A percentile compares a stretch with the other conserved stretches of the same genome.
Conservation (phyloP, 23 tunicate genomes). For the Styela clava region DNA sequence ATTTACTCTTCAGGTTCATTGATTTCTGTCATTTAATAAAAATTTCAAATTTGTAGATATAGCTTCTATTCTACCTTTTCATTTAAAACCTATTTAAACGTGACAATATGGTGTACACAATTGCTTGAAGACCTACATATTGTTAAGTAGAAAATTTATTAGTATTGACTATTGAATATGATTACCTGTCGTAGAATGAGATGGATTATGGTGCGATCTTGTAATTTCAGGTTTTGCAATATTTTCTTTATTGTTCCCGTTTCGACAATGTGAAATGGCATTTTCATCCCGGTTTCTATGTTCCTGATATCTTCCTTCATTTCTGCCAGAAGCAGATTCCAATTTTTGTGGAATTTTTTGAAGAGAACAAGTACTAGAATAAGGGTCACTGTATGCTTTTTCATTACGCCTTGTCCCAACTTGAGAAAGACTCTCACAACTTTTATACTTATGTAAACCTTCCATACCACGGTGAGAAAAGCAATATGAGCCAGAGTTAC, state of each 20-base stretch:
- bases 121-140: too few relatives aligned
- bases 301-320: not conserved
- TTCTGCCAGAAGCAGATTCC: not conserved
- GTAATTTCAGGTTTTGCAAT: not conserved
- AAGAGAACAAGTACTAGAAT: conserved; percentile 15
- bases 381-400: not conserved
- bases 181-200: too few relatives aligned
- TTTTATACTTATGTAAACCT: not conserved
- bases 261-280: not conserved
- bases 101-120: too few relatives aligned
- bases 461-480: not conserved
- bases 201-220: too few relatives aligned
- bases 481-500: conserved; percentile 16
- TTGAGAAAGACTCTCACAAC: conserved; percentile 13
- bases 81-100: too few relatives aligned
- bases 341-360: conserved; percentile 33
- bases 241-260: not conserved
- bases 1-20: too few relatives aligned
- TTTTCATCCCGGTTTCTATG: not conserved
- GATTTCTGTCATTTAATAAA: too few relatives aligned
- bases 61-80: too few relatives aligned
- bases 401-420: not conserved
- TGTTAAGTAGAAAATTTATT: too few relatives aligned
- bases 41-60: too few relatives aligned
- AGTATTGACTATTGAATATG: too few relatives aligned